Percentiles rank a stretch among this genome's conserved stretches.
Evolutionary conservation across 1,140 invertebrate genomes (phyloP).

Genomic region (Lethrus apterus): DNA sequence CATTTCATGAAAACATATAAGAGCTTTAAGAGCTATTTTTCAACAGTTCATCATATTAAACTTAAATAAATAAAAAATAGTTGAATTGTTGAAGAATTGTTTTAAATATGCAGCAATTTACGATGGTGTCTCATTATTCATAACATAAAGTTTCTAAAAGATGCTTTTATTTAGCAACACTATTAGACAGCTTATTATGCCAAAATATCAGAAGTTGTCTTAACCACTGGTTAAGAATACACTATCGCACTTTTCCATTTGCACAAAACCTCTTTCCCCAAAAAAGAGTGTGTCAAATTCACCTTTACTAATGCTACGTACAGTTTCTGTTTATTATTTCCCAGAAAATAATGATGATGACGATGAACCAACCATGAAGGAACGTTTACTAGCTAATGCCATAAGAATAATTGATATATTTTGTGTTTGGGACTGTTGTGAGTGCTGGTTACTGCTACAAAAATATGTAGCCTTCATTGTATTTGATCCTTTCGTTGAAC

Average conservation of each 20-base stretch:
- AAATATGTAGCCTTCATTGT: slow-evolving; percentile 85
- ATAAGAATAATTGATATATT: slow-evolving; percentile 83
- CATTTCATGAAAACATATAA: too few relatives aligned
- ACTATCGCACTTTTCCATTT: slow-evolving; percentile 30
- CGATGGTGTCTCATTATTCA: not conserved
- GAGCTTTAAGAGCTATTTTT: too few relatives aligned
- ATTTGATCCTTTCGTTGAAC: slow-evolving; percentile 95
- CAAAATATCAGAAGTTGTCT: slow-evolving; percentile 16
- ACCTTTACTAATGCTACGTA: slow-evolving; percentile 59
- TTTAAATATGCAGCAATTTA: not conserved
- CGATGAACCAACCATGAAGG: slow-evolving; percentile 81
- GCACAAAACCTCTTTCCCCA: slow-evolving; percentile 50
- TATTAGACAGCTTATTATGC: too few relatives aligned
- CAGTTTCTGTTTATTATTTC: slow-evolving; percentile 92
- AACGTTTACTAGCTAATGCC: slow-evolving; percentile 66
- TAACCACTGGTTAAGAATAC: slow-evolving; percentile 36
- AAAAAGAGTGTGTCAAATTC: slow-evolving; percentile 58
- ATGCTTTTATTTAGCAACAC: too few relatives aligned
- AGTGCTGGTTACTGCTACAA: slow-evolving; percentile 83
- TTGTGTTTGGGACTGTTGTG: slow-evolving; percentile 96
- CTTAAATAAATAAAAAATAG: too few relatives aligned
- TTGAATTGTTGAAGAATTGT: too few relatives aligned
- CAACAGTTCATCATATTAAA: too few relatives aligned
- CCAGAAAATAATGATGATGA: slow-evolving; percentile 81
- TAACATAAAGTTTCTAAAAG: too few relatives aligned